Evolutionary conservation across 2,888 invertebrate species (phyloP).

Genomic region (Empis stercorea): DNA sequence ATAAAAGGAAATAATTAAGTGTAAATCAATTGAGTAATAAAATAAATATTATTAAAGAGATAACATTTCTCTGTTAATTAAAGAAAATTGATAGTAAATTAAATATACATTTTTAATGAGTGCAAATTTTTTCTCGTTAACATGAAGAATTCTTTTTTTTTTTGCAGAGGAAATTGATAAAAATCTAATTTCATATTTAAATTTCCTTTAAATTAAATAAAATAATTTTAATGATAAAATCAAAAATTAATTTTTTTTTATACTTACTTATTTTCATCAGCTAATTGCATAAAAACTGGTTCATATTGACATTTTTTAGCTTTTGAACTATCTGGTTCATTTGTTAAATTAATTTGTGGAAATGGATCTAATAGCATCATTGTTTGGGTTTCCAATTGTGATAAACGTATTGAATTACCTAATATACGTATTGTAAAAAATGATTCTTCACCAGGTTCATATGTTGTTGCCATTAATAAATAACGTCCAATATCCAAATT

Average conservation of each 20-base stretch:
- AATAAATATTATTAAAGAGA: not conserved
- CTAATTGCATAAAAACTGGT: constrained; percentile 75
- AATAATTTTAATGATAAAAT: no score
- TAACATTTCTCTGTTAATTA: no score
- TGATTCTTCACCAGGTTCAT: constrained; percentile 81
- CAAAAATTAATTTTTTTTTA: no score
- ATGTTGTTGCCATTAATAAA: constrained; percentile 78
- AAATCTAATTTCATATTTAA: no score
- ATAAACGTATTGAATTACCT: constrained; percentile 61
- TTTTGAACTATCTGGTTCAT: constrained; percentile 40
- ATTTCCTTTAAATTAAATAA: no score
- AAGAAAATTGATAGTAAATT: no score
- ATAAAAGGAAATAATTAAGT: constrained; percentile 5
- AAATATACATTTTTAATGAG: no score
- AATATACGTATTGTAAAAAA: constrained; percentile 76
- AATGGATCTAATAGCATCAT: constrained; percentile 34
- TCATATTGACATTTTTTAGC: constrained; percentile 58
- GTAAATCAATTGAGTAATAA: no score
- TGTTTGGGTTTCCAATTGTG: constrained; percentile 49
- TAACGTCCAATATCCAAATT: constrained; percentile 70
- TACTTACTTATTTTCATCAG: constrained; percentile 60
- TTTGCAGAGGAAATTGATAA: no score
- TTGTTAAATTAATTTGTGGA: constrained; percentile 26
- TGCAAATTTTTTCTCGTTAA: no score
- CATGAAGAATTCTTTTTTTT: no score